Conservation (phyloP, 2,113 vertebrate species). For the Siphamia tubifer region DNA sequence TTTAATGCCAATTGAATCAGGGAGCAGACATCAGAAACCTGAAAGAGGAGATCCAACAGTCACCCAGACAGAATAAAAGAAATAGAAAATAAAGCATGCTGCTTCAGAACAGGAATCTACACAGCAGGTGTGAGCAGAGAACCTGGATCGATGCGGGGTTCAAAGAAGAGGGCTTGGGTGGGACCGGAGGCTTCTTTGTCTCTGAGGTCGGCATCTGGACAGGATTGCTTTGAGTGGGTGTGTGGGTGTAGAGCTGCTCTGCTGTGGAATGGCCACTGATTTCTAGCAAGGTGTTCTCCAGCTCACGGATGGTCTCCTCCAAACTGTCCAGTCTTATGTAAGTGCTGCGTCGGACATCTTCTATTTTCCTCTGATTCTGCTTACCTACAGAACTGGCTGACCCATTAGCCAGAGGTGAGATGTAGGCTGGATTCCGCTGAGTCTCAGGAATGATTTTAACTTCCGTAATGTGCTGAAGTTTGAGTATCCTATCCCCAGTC, state of each 20-base stretch:
- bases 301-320: slow-evolving; percentile 90
- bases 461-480: not conserved
- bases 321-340: slow-evolving; percentile 87
- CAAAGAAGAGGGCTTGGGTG: slow-evolving; percentile 82
- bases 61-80: slow-evolving; percentile 46
- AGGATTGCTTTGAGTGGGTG: not conserved
- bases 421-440: not conserved
- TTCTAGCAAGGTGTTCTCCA: slow-evolving; percentile 88
- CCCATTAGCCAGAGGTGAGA: not conserved
- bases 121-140: slow-evolving; percentile 51
- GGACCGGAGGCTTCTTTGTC: slow-evolving; percentile 78
- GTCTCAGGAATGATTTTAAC: fast-evolving
- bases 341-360: slow-evolving; percentile 40
- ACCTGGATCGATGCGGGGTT: slow-evolving; percentile 76
- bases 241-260: slow-evolving; percentile 25
- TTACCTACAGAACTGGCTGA: not conserved
- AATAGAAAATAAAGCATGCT: slow-evolving; percentile 2
- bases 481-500: not conserved
- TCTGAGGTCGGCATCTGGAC: slow-evolving; percentile 2
- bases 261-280: slow-evolving; percentile 75
- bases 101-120: slow-evolving; percentile 7
- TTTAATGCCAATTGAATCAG: slow-evolving; percentile 28
- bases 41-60: slow-evolving; percentile 34
- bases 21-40: slow-evolving; percentile 68
- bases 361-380: slow-evolving; percentile 9